These are phyloP conservation scores for Meghimatium bilineatum DNA, from an alignment of 2,888 invertebrate species.

Conservation along the genomic window DNA sequence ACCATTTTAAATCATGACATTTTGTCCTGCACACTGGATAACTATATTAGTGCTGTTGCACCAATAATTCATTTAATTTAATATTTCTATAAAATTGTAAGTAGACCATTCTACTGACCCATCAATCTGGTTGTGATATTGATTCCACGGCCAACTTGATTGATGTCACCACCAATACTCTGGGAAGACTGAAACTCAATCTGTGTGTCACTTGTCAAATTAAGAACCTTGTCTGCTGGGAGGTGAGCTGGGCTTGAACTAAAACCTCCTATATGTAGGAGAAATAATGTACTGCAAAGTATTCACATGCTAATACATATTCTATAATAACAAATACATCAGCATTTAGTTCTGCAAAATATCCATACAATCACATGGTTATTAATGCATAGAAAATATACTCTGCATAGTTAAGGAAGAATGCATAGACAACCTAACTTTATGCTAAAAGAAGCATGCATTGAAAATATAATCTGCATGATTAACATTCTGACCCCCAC, in stretches of 20 bases:
- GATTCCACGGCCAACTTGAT: slow-evolving; percentile 36
- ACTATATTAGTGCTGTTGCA: no score
- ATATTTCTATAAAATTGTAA: neutral
- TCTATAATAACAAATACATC: neutral
- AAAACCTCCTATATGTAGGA: neutral
- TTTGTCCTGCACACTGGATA: no score
- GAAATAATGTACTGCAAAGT: neutral
- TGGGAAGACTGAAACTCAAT: slow-evolving; percentile 27
- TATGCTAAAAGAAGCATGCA: no score
- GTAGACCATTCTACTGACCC: neutral
- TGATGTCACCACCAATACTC: neutral
- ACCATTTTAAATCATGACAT: no score
- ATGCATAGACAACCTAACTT: no score
- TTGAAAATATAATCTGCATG: no score
- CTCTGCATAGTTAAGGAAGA: no score
- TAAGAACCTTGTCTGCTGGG: slow-evolving; percentile 17
- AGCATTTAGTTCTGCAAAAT: neutral
- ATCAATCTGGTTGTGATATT: neutral
- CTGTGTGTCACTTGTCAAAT: neutral
- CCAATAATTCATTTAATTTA: neutral
- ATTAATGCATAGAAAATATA: no score
- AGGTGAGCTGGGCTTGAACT: neutral
- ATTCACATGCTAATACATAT: neutral
- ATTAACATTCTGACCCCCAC: no score
- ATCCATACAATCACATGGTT: neutral